phyloP scores from a whole-genome alignment of 2,113 vertebrate species.

The Mirza zaza region DNA sequence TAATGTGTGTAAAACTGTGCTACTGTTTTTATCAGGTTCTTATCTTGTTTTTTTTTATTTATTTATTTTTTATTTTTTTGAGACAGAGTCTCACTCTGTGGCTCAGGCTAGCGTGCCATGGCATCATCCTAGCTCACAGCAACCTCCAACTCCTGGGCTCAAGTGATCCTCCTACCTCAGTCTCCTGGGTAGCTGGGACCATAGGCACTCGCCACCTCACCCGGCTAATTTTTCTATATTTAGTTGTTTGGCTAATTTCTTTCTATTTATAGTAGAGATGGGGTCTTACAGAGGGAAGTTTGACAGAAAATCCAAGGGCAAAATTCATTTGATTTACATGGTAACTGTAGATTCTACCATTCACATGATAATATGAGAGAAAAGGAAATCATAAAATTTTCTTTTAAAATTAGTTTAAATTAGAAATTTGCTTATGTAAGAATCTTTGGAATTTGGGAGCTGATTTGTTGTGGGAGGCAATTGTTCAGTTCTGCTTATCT shows the following conservation, averaged over 20 bases:
- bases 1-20: not conserved
- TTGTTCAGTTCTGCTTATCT: not conserved
- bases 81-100: too few species aligned
- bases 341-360: not conserved
- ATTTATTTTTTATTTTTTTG: too few species aligned
- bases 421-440: not conserved
- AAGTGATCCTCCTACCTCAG: too few species aligned
- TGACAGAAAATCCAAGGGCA: not conserved
- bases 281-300: not conserved
- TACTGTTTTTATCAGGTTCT: not conserved
- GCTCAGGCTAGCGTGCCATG: too few species aligned
- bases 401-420: not conserved
- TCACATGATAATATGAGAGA: not conserved
- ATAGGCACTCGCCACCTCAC: too few species aligned
- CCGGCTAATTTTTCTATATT: too few species aligned
- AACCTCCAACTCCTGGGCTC: too few species aligned
- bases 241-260: too few species aligned
- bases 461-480: not conserved
- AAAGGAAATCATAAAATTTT: not conserved
- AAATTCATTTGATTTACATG: not conserved
- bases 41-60: not conserved
- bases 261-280: too few species aligned
- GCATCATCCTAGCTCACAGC: too few species aligned
- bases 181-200: too few species aligned
- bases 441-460: not conserved